A percentile compares a stretch with the other conserved stretches of the same genome.
Conservation (phyloP, 2,888 invertebrate species). For the Alloplasta piceator region DNA sequence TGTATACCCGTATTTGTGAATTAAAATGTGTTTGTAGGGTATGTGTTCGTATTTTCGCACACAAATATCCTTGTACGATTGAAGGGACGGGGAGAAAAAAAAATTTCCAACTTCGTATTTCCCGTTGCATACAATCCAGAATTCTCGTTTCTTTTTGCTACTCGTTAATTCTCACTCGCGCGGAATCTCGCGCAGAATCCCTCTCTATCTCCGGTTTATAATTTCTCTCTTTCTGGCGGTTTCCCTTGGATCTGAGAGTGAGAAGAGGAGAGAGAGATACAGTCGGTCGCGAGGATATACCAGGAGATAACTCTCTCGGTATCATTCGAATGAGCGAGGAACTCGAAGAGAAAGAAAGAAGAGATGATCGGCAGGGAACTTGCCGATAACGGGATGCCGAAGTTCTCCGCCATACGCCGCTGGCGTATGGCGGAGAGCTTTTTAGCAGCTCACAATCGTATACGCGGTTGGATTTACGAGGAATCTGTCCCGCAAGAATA, state of each 20-base stretch:
- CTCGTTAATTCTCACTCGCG: slow-evolving; percentile 59
- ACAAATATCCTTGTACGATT: too few relatives aligned
- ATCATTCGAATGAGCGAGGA: slow-evolving; percentile 63
- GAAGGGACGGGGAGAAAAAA: too few relatives aligned
- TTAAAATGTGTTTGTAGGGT: too few relatives aligned
- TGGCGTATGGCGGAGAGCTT: slow-evolving; percentile 41
- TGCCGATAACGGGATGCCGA: slow-evolving; percentile 78
- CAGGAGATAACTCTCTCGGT: slow-evolving; percentile 59
- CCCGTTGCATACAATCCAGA: slow-evolving; percentile 40
- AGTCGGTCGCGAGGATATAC: slow-evolving; percentile 41
- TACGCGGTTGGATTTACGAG: slow-evolving; percentile 44
- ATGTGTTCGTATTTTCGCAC: too few relatives aligned
- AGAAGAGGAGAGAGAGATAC: slow-evolving; percentile 35
- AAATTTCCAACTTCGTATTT: not conserved
- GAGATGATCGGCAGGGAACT: slow-evolving; percentile 71
- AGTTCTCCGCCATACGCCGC: too few relatives aligned
- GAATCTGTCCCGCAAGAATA: slow-evolving; percentile 46
- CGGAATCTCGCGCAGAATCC: slow-evolving; percentile 25
- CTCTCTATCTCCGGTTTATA: slow-evolving; percentile 50
- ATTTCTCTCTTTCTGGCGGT: slow-evolving; percentile 19
- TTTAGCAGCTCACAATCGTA: slow-evolving; percentile 28
- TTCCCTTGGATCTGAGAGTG: slow-evolving; percentile 15
- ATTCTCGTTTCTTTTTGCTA: slow-evolving; percentile 55
- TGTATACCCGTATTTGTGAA: too few relatives aligned
- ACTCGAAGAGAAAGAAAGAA: slow-evolving; percentile 25